A percentile compares a stretch with the other conserved stretches of the same genome.
Evolutionary conservation across 2,888 invertebrate species (phyloP).

Genomic region (Watsonalla binaria): DNA sequence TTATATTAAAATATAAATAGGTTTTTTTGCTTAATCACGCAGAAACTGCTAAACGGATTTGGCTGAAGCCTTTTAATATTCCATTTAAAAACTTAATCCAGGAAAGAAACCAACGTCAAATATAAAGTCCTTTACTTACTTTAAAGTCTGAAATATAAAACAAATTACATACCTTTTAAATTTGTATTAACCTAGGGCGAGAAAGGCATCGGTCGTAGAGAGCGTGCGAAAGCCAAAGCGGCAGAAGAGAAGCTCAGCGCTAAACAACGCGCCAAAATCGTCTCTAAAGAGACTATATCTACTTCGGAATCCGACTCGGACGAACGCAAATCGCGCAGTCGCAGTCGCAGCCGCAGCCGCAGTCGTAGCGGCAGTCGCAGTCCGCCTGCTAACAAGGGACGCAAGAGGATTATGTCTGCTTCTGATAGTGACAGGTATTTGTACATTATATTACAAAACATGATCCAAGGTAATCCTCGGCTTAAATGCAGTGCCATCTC

Average conservation of each 20-base stretch:
- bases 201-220: constrained; percentile 63
- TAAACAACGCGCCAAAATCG: constrained; percentile 92
- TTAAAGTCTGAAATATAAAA: no score
- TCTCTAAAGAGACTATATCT: constrained; percentile 96
- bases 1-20: no score
- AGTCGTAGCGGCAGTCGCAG: constrained; percentile 59
- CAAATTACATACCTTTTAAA: no score
- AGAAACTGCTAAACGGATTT: no score
- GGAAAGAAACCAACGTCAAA: no score
- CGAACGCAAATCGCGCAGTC: constrained; percentile 50
- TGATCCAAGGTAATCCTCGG: neutral
- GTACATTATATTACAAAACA: constrained; percentile 1
- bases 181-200: constrained; percentile 38
- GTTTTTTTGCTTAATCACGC: no score
- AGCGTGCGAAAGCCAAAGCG: constrained; percentile 52
- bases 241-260: constrained; percentile 85
- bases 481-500: no score
- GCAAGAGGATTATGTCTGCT: constrained; percentile 81
- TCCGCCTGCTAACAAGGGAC: constrained; percentile 67
- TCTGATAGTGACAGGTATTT: constrained; percentile 76
- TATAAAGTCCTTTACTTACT: no score
- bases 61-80: no score
- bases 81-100: no score
- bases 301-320: constrained; percentile 91
- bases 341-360: constrained; percentile 42